Conservation (phyloP, 2,888 invertebrate genomes). For the Tromatobia lineatoria region DNA sequence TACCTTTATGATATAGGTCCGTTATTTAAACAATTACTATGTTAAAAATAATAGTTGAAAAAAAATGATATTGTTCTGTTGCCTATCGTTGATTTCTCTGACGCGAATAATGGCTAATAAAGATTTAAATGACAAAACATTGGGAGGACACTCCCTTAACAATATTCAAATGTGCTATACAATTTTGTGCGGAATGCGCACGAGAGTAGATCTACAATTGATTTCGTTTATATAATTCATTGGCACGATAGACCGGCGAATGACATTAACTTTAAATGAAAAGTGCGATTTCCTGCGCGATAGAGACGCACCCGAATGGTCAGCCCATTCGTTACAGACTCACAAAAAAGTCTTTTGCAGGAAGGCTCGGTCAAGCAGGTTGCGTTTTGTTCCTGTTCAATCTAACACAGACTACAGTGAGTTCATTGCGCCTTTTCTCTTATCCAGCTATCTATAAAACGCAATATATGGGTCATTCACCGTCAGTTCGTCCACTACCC, state of each 20-base stretch:
- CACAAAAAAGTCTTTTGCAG: background rate
- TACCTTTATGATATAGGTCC: background rate
- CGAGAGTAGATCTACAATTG: background rate
- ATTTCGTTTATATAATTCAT: conserved; percentile 10
- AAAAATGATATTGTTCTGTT: too few species aligned
- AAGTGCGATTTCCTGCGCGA: conserved; percentile 22
- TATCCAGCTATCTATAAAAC: background rate
- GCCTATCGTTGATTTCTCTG: background rate
- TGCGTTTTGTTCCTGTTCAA: background rate
- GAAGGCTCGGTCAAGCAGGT: background rate
- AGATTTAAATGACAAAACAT: background rate
- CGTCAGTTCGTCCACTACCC: background rate
- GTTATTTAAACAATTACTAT: too few species aligned
- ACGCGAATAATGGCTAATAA: background rate
- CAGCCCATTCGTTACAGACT: background rate
- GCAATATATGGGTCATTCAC: background rate
- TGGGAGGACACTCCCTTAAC: background rate
- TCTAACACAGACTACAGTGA: background rate
- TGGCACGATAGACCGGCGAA: conserved; percentile 1
- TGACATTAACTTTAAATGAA: background rate
- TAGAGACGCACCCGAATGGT: conserved; percentile 26
- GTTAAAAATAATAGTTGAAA: too few species aligned
- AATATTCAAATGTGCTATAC: background rate
- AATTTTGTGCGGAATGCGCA: background rate
- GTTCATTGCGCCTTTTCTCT: background rate